These are phyloP conservation scores for Andinoacara biseriatus DNA, from an alignment of 2,113 vertebrate species.

Conservation along the genomic window DNA sequence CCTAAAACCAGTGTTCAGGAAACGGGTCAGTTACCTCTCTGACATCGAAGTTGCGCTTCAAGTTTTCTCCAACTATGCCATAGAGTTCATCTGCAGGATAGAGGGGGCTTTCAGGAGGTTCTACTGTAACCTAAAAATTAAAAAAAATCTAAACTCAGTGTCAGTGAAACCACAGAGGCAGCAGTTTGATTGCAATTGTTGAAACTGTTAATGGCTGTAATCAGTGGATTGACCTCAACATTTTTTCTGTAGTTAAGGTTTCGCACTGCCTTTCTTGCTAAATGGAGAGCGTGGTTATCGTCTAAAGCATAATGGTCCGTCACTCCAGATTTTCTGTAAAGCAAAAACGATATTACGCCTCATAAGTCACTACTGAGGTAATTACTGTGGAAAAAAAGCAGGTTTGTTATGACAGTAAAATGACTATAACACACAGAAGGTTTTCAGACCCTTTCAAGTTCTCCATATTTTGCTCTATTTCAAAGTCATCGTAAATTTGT, in stretches of 20 bases:
- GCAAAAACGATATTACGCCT: background rate
- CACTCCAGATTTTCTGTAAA: conserved; percentile 92
- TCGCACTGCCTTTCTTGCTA: conserved; percentile 90
- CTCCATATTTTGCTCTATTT: background rate
- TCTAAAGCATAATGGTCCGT: conserved; percentile 95
- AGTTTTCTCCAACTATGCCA: conserved; percentile 92
- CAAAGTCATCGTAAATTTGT: too few species aligned
- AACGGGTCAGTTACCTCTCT: conserved; percentile 85
- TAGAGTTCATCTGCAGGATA: conserved; percentile 95
- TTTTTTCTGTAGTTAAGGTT: conserved; percentile 92
- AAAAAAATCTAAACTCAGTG: background rate
- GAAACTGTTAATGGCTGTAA: background rate
- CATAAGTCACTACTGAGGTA: background rate
- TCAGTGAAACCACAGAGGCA: background rate
- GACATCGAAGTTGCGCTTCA: conserved; percentile 95
- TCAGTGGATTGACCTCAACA: conserved; percentile 83
- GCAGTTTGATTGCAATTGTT: background rate
- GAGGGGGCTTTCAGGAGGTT: conserved; percentile 89
- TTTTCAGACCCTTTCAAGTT: background rate
- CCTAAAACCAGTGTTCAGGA: background rate
- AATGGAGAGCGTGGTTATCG: conserved; percentile 92
- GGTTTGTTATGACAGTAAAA: background rate
- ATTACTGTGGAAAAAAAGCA: background rate
- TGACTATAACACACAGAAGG: background rate
- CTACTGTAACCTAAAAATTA: conserved; percentile 84